Evolutionary conservation across 2,113 vertebrate genomes (phyloP).

Genomic region (Myotis brandtii): DNA sequence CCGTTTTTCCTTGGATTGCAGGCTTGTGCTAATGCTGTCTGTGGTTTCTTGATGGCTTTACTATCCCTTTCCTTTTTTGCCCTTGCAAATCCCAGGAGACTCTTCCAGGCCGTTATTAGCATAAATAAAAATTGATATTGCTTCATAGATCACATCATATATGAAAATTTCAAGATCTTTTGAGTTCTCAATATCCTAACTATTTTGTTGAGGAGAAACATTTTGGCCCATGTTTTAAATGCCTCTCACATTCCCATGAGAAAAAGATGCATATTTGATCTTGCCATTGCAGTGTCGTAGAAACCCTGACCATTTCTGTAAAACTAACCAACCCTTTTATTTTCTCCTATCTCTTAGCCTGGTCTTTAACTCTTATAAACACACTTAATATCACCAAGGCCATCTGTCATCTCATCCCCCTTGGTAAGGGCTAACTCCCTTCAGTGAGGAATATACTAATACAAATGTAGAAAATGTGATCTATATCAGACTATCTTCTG

Average conservation of each 20-base stretch:
- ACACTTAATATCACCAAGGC: not conserved
- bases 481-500: not conserved
- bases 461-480: not conserved
- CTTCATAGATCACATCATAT: not conserved
- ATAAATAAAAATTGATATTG: not conserved
- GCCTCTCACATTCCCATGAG: not conserved
- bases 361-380: not conserved
- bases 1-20: not conserved
- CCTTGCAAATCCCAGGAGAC: not conserved
- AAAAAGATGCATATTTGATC: conserved; percentile 32
- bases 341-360: not conserved
- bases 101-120: conserved; percentile 20
- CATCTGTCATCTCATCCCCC: not conserved
- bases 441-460: not conserved
- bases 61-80: not conserved
- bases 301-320: conserved; percentile 24
- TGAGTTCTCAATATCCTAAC: not conserved
- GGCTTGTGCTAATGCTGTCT: not conserved
- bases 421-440: not conserved
- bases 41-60: not conserved
- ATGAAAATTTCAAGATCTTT: not conserved
- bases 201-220: not conserved
- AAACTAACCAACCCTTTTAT: conserved; percentile 2
- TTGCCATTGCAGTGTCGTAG: not conserved
- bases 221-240: not conserved